Conservation (phyloP, 2,113 vertebrate genomes). For the Brienomyrus longianalis region DNA sequence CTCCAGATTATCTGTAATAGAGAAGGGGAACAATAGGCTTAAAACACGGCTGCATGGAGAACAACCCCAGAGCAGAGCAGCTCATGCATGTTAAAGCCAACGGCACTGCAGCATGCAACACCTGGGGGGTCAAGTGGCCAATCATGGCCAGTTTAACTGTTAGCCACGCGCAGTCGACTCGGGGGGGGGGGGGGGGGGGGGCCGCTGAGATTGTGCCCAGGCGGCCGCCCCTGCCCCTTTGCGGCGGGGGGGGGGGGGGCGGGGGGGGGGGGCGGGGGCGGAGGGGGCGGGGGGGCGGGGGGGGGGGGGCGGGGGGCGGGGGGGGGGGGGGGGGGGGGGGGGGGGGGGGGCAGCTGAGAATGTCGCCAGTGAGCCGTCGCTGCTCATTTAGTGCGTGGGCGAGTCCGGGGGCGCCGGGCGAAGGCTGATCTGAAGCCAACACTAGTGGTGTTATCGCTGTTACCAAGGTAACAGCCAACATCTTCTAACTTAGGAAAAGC, state of each 20-base stretch:
- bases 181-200: neutral
- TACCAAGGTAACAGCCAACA: neutral
- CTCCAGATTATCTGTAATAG: slow-evolving; percentile 30
- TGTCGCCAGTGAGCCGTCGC: neutral
- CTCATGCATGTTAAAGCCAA: slow-evolving; percentile 1
- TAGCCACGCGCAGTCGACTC: neutral
- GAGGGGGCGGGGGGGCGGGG: too few relatives aligned
- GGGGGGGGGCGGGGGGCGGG: too few relatives aligned
- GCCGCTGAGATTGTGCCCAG: neutral
- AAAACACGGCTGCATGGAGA: neutral
- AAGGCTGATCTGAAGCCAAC: neutral
- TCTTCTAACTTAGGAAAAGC: slow-evolving; percentile 12
- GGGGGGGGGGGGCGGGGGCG: too few relatives aligned
- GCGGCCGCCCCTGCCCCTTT: too few relatives aligned
- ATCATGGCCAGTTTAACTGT: neutral
- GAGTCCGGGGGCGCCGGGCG: neutral
- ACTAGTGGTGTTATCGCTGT: neutral
- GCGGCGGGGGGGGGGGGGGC: too few relatives aligned
- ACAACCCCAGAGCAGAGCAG: neutral
- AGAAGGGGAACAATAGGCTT: slow-evolving; percentile 9
- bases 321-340: too few relatives aligned
- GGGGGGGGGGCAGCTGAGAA: neutral
- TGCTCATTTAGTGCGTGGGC: neutral
- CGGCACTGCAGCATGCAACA: neutral
- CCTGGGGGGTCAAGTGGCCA: neutral